Evolutionary conservation across 1,140 invertebrate genomes (phyloP), one percentile per base, ranked within the genome.

Genomic region (Eueides isabella): DNA sequence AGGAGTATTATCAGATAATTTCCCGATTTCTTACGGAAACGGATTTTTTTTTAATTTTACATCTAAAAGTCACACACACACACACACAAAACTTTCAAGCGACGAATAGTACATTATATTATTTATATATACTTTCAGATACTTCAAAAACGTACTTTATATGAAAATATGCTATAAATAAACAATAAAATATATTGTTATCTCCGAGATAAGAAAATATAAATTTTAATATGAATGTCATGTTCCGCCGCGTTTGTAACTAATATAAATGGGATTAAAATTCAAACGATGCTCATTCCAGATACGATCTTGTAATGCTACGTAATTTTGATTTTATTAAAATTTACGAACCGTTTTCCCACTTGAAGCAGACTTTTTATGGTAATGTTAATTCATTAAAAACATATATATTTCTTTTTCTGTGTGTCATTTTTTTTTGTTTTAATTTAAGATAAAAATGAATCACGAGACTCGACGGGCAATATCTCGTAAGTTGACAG

Each of bases 301-400:
- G 75, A 68, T 73, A 73, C 67, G 41, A 70, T 70, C 67, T 63
- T 48, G 71, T 72, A 72, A 72, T 61, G 70, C 70, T 33, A 23
- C 66, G 71, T 73, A 77, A 73, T 77, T 77, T 77, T 61, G 67
- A 28, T 70, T 73, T 70, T 73, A 69, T 72, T 72, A 69, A 76
- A 72, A 70, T 75, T 75, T 71, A 75, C 48, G 67, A 69, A 61
- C 61, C 33, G 48, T 12, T 61, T 26, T 19, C 61, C 44, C 64
- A 41, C 16, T 64, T 16, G 28, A 31, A 63, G 5, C 35, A 68
- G 44, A 71, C 30, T 72, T 68, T 76, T 72, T 76, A 72, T 68
- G 66, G 72, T 76, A 69, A 76, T 72, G 61, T 31, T 73, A 77
- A 77, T 74, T 74, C 64, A 74, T 77, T 71, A 73, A 74, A 74